phyloP scores from a whole-genome alignment of 1,140 invertebrate genomes.

The Neodiprion lecontei region DNA sequence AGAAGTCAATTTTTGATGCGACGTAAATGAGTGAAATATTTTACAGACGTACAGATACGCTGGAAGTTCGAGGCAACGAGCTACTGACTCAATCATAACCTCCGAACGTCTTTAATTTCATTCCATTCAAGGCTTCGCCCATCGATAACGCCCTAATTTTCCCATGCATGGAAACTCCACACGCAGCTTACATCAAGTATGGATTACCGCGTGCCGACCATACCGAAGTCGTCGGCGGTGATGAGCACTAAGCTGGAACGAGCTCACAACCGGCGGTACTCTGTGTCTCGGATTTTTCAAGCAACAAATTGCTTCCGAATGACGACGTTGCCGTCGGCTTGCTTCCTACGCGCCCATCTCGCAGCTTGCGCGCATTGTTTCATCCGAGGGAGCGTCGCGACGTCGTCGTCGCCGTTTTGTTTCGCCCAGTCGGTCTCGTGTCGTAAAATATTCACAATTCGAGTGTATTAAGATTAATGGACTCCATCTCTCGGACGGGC shows the following conservation, averaged over 20 bases:
- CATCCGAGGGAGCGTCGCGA: background rate
- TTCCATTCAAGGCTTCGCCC: no score
- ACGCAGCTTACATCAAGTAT: no score
- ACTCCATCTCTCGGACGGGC: background rate
- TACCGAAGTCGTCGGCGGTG: no score
- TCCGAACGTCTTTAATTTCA: no score
- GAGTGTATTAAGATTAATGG: constrained; percentile 6
- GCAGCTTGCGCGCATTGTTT: background rate
- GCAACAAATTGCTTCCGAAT: constrained; percentile 2
- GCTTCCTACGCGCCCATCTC: background rate
- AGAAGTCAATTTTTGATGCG: no score
- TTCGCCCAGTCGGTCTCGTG: background rate
- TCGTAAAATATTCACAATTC: background rate
- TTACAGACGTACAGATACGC: no score
- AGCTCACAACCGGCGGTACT: background rate
- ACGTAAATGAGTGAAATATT: no score
- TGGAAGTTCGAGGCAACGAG: no score
- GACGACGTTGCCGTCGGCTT: background rate
- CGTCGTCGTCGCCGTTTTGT: background rate
- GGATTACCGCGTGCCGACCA: no score
- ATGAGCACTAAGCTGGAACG: background rate
- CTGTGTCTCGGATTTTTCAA: background rate
- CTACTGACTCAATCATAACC: no score
- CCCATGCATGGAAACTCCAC: no score
- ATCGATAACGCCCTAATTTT: no score